Base-by-base conservation (phyloP, 2,113 vertebrate genomes). In the Atlantisia rogersi region DNA sequence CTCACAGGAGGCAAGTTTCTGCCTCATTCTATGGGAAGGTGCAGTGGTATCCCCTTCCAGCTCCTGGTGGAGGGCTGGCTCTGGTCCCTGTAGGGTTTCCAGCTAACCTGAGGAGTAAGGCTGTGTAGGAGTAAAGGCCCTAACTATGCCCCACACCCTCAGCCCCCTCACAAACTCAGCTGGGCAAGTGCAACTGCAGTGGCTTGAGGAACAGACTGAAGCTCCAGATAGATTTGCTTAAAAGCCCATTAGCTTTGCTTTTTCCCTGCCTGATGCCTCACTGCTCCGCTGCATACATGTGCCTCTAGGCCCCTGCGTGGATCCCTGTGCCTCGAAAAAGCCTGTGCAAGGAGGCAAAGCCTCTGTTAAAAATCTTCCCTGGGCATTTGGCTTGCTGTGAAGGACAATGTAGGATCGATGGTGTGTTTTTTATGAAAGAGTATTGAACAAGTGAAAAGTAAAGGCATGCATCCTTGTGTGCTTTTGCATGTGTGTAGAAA, bases 241-340 rank as follows among this genome's bases (percentile, higher is more conserved):
- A 35, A 35, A 35, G 35, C 26, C 25, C 42, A 37, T 40, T 28
- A 75, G 5, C 9, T 71, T 82, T 79, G 11, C 42, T 90, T 93
- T 76, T 29, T 69, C 87, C 13, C 28, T 83, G 29, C 25, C 31
- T 70, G 53, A 7, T 40, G 69, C 14, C 28, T 85, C 46, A n/a
- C 17, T 48, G 20, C n/a, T 78, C 1, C 1, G 28, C 26, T 69
- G 22, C 13, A 18, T 68, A 44, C 0, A 2, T 11, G 3, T 5
- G 4, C 20, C 9, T n/a, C 26, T 39, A 29, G 42, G 26, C 10
- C 6, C 50, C 39, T 87, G 7, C 8, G 6, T 64, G 20, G 35
- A 39, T 85, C 88, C 56, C 42, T 32, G 7, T 58, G 42, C 44
- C 25, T 88, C 0, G 1, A 56, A 92, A 83, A 86, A 71, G 10